These are phyloP conservation scores for Meganola albula DNA, from an alignment of 2,888 invertebrate genomes.

Conservation along the genomic window DNA sequence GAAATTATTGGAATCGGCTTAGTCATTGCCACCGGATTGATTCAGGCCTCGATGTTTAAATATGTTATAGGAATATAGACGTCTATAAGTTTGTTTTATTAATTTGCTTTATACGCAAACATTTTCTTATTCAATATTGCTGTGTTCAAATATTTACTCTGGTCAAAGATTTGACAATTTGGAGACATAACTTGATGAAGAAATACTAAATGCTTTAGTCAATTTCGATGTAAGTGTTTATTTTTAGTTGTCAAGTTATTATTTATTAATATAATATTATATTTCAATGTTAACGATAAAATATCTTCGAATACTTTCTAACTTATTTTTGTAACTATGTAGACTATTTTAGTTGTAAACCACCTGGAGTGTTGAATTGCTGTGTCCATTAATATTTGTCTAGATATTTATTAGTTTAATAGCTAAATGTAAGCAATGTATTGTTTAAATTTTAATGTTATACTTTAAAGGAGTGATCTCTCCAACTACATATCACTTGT, in stretches of 20 bases:
- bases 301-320: conserved; percentile 52
- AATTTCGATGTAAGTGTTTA: conserved; percentile 12
- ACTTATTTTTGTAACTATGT: conserved; percentile 56
- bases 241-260: conserved; percentile 24
- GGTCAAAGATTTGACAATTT: no score
- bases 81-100: conserved; percentile 14
- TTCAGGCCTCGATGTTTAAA: conserved; percentile 43
- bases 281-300: conserved; percentile 52
- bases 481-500: conserved; percentile 77
- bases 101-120: conserved; percentile 18
- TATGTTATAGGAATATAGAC: conserved; percentile 38
- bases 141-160: no score
- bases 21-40: conserved; percentile 32
- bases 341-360: conserved; percentile 66
- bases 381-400: conserved; percentile 54
- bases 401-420: conserved; percentile 52
- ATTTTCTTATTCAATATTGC: neutral
- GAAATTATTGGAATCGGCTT: conserved; percentile 34
- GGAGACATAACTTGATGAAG: no score
- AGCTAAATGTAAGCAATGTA: conserved; percentile 48
- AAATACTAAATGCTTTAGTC: neutral
- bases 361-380: conserved; percentile 70
- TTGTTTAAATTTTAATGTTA: conserved; percentile 59
- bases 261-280: conserved; percentile 35
- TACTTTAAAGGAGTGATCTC: conserved; percentile 66